A percentile compares a stretch with the other conserved stretches of the same genome.
Evolutionary conservation across 2,797 vertebrate species (phyloP).

Genomic region (Enteromius unitaeniatus): DNA sequence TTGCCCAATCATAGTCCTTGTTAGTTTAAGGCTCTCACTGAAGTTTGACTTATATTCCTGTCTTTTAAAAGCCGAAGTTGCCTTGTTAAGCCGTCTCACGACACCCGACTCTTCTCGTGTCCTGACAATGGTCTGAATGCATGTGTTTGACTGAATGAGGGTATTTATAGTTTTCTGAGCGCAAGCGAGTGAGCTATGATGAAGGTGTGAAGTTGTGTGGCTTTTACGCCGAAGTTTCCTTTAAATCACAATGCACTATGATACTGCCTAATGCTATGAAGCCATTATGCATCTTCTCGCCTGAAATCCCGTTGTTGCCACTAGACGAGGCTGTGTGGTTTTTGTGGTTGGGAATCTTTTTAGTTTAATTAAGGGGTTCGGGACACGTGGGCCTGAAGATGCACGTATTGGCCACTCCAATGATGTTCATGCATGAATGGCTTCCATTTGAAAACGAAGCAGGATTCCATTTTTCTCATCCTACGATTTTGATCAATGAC

Average conservation of each 20-base stretch:
- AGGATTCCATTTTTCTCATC: neutral
- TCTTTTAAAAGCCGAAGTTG: neutral
- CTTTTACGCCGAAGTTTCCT: slow-evolving; percentile 62
- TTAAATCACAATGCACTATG: slow-evolving; percentile 62
- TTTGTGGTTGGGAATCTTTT: slow-evolving; percentile 45
- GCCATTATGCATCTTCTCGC: slow-evolving; percentile 12
- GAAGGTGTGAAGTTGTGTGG: slow-evolving; percentile 65
- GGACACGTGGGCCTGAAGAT: neutral
- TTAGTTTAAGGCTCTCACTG: slow-evolving; percentile 29
- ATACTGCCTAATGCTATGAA: neutral
- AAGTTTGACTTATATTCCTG: slow-evolving; percentile 48
- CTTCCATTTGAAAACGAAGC: neutral
- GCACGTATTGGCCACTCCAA: neutral
- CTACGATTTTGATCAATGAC: neutral
- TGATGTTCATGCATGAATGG: neutral
- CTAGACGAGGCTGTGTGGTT: slow-evolving; percentile 52
- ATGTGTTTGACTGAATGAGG: slow-evolving; percentile 43
- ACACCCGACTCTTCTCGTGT: slow-evolving; percentile 26
- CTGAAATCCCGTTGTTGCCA: slow-evolving; percentile 50
- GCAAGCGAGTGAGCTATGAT: slow-evolving; percentile 33
- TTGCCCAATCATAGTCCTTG: slow-evolving; percentile 24
- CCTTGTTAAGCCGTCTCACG: neutral
- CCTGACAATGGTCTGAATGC: slow-evolving; percentile 49
- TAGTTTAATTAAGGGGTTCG: neutral
- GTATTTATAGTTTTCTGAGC: slow-evolving; percentile 60